Conservation (phyloP, 2,797 vertebrate species). For the Danio aesculapii region DNA sequence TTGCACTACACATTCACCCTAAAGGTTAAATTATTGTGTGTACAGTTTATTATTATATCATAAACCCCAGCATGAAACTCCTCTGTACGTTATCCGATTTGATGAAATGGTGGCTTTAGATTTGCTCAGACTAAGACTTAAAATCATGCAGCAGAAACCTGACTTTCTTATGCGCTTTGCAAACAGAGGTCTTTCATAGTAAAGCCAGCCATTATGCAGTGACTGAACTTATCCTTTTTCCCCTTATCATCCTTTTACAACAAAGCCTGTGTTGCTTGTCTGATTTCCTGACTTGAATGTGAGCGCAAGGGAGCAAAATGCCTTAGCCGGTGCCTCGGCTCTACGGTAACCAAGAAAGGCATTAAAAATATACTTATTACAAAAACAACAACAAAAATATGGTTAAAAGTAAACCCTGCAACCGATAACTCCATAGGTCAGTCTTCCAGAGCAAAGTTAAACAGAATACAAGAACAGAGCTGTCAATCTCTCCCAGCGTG, state of each 20-base stretch:
- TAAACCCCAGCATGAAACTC: slow-evolving; percentile 7
- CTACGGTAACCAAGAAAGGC: slow-evolving; percentile 6
- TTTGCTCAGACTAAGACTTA: slow-evolving; percentile 25
- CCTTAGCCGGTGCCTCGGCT: not conserved
- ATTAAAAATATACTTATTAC: slow-evolving; percentile 9
- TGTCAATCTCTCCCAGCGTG: slow-evolving; percentile 11
- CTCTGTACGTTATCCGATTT: slow-evolving; percentile 19
- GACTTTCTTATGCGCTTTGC: slow-evolving; percentile 17
- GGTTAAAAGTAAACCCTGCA: slow-evolving; percentile 41
- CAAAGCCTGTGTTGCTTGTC: slow-evolving; percentile 38
- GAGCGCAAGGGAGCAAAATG: slow-evolving; percentile 4
- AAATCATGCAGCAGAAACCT: slow-evolving; percentile 1
- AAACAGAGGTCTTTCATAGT: slow-evolving; percentile 17
- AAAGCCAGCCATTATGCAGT: slow-evolving; percentile 37
- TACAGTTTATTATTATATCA: slow-evolving; percentile 3
- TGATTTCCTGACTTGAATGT: slow-evolving; percentile 39
- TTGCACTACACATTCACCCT: not conserved
- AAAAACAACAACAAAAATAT: not conserved
- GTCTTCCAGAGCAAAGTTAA: slow-evolving; percentile 29
- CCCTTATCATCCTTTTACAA: slow-evolving; percentile 31
- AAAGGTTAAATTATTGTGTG: slow-evolving; percentile 2
- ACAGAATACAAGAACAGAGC: slow-evolving; percentile 27
- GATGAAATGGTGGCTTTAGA: slow-evolving; percentile 30
- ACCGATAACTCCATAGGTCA: slow-evolving; percentile 37
- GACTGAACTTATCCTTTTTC: slow-evolving; percentile 30